Evolutionary conservation across 1,140 invertebrate species (phyloP), one percentile per base, ranked within the genome.

Genomic region (Trachelipus rathkii): DNA sequence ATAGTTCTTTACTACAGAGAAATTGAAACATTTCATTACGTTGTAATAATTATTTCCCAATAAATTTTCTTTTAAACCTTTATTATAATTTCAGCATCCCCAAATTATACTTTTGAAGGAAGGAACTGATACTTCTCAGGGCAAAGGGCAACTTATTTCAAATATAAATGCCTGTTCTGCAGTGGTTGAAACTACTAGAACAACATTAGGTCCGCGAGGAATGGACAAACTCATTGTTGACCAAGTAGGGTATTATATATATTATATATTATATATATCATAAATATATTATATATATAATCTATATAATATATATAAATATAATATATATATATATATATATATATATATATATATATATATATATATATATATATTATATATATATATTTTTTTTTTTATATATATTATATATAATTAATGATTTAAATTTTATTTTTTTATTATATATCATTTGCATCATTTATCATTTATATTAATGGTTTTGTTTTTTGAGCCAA

Each of bases 201-300:
- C 98, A 19, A 99, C 98, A 4, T 87, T 99, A 10, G 98, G 98
- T 77, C 98, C 98, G 68, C 89, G 97, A 45, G 98, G 98, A 46
- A 98, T 99, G 97, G 98, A 99, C 85, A 99, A 99, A 86, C 88
- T 99, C 24, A 98, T 99, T 83, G 95, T 99, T 1, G 92, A 96
- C 84, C 86, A 88, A 75, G n/a, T n/a, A 89, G 89, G 72, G 79
- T 81, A 68, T 74, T 53, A 7, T 33, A 33, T 10, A 33, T 33
- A 33, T 33, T 33, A 33, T 33, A 33, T 33, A 33, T 33, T 33
- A 33, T 33, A 33, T 33, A 33, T 33, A 33, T 33, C n/a, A 33
- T 33, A 33, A n/a, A 60, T 60, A 66, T 60, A 33, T 75, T 70
- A n/a, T 75, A 70, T 43, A 67, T 70, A 44, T 60, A 33, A 24